phyloP scores from a whole-genome alignment of 2,797 vertebrate genomes.

The Galago senegalensis region DNA sequence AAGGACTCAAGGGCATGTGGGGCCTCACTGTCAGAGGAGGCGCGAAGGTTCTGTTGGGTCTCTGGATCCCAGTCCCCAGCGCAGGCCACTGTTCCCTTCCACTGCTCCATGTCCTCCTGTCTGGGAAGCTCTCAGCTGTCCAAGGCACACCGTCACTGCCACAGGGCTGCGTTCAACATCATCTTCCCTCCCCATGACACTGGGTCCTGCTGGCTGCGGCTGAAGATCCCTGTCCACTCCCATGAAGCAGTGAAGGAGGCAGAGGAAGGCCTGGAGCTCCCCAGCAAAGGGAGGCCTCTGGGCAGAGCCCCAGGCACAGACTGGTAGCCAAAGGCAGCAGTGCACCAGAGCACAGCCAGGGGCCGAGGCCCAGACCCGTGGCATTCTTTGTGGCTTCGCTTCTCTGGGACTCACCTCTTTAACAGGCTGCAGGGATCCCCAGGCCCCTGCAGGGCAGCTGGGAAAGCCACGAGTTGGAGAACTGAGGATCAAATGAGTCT shows the following conservation, averaged over 20 bases:
- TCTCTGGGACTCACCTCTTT: background rate
- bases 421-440: background rate
- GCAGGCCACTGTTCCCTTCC: background rate
- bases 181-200: fast-evolving
- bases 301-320: background rate
- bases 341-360: fast-evolving
- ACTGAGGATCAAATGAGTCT: background rate
- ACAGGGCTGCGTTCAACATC: background rate
- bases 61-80: background rate
- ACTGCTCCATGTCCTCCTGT: background rate
- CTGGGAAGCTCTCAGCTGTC: background rate
- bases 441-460: background rate
- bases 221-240: background rate
- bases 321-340: fast-evolving
- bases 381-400: fast-evolving
- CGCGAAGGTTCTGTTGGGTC: no score
- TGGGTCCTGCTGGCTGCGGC: background rate
- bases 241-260: background rate
- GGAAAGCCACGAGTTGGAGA: background rate
- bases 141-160: background rate
- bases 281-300: background rate
- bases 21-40: background rate
- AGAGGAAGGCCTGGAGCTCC: no score
- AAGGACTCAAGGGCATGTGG: background rate
- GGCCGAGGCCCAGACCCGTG: fast-evolving